These are phyloP conservation scores for Whitmania pigra DNA, from an alignment of 1,140 invertebrate species.

Conservation along the genomic window DNA sequence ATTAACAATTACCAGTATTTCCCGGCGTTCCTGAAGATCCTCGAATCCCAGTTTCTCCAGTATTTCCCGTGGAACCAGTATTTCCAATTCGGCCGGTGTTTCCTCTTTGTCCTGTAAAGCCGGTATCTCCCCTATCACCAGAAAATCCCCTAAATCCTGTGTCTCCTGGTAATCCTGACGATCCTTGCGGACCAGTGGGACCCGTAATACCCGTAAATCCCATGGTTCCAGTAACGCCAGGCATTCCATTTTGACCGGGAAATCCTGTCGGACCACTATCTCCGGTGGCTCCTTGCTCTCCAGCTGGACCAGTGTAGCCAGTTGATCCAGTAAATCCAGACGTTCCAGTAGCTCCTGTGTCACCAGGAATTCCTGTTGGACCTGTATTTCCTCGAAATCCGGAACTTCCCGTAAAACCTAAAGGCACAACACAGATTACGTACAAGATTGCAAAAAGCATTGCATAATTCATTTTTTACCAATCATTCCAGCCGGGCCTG, in stretches of 20 bases:
- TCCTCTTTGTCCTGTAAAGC: neutral
- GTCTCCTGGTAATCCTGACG: neutral
- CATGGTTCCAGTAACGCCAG: neutral
- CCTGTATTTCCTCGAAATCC: conserved; percentile 22
- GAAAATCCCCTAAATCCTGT: neutral
- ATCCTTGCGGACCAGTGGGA: neutral
- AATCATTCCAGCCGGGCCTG: neutral
- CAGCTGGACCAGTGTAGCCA: neutral
- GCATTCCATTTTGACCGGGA: conserved; percentile 12
- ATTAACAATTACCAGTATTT: neutral
- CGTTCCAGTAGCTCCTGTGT: conserved; percentile 17
- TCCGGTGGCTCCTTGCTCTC: neutral
- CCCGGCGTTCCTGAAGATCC: neutral
- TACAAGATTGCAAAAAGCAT: neutral
- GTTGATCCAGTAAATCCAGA: neutral
- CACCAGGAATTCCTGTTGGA: conserved; percentile 11
- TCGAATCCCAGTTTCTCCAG: neutral
- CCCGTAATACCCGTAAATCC: conserved; percentile 2
- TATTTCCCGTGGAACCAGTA: conserved; percentile 9
- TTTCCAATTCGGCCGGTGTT: neutral
- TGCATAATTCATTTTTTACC: neutral
- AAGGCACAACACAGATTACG: neutral
- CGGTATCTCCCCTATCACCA: neutral
- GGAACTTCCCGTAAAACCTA: conserved; percentile 13
- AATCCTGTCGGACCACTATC: neutral